Evolutionary conservation across 2,888 invertebrate genomes (phyloP), one percentile per base, ranked within the genome.

Genomic region (Nymphalis polychloros): DNA sequence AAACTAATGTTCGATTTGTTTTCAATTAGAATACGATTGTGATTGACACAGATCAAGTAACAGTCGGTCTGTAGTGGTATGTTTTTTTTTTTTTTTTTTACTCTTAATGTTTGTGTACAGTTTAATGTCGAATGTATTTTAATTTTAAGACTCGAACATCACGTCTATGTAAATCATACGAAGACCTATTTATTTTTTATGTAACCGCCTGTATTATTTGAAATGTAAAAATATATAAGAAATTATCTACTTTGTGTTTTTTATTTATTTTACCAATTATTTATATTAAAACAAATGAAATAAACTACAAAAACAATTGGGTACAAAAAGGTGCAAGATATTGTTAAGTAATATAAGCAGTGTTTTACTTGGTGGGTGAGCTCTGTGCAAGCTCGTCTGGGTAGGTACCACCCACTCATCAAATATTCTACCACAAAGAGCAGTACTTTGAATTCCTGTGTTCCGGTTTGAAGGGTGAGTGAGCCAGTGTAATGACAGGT

Each of bases 171-270:
- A 80, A 82, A 81, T 81, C 78, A 69, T 81, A 80, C 72, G 78
- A 78, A 80, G 80, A 82, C 85, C 87, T 89, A 90, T 90, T 92
- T 92, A 90, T 90, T 92, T 85, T 86, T 88, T 88, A 88, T 92
- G 88, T 92, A 92, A 92, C 91, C 92, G 90, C 91, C 91, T 92
- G 89, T 81, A 81, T 81, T 90, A 91, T 90, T 89, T 89, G 78
- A 86, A 88, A 87, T 91, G 91, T 92, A 91, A 89, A 92, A 92
- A 90, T 90, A 90, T 89, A 87, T 86, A 89, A 88, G 89, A 89
- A 89, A 89, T 87, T 86, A 87, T 88, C 82, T 83, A 84, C 59
- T 64, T 52, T 60, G 62, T 31, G 47, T 59, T 71, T 72, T 76
- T 81, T 79, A 81, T 71, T 76, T 23, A 50, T 31, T 31, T 57